phyloP scores from a whole-genome alignment of 2,888 invertebrate genomes.

The Germaria angustata region DNA sequence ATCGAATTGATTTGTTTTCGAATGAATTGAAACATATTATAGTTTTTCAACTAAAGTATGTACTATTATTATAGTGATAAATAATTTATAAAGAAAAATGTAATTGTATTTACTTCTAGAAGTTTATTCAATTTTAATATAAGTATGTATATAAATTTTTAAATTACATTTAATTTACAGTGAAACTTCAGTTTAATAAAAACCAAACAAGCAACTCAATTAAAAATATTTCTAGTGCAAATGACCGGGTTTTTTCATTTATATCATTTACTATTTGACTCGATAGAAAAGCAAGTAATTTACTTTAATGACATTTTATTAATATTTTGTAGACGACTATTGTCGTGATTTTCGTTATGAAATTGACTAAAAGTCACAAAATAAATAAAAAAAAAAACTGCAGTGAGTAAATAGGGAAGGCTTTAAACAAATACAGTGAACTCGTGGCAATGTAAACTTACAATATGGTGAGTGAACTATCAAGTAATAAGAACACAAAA shows the following conservation, averaged over 20 bases:
- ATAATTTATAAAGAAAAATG: not conserved
- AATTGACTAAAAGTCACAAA: no score
- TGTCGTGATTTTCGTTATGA: no score
- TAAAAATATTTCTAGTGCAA: conserved; percentile 17
- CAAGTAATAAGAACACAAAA: no score
- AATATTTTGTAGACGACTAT: no score
- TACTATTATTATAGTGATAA: conserved; percentile 1
- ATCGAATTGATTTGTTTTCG: not conserved
- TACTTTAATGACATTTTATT: not conserved
- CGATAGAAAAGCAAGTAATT: not conserved
- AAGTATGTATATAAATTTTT: not conserved
- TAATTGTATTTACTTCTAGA: not conserved
- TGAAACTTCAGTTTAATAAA: not conserved
- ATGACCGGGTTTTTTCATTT: not conserved
- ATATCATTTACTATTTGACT: not conserved
- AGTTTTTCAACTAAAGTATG: no score
- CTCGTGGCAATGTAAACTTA: no score
- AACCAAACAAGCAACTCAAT: conserved; percentile 21
- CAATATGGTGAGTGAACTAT: no score
- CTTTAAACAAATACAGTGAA: no score
- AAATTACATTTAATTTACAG: conserved; percentile 6
- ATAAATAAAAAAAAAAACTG: no score
- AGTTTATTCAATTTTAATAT: conserved; percentile 19
- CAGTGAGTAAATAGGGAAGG: no score
- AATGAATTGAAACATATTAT: no score